Conservation (phyloP, 2,113 vertebrate species). For the Apodemus speciosus region DNA sequence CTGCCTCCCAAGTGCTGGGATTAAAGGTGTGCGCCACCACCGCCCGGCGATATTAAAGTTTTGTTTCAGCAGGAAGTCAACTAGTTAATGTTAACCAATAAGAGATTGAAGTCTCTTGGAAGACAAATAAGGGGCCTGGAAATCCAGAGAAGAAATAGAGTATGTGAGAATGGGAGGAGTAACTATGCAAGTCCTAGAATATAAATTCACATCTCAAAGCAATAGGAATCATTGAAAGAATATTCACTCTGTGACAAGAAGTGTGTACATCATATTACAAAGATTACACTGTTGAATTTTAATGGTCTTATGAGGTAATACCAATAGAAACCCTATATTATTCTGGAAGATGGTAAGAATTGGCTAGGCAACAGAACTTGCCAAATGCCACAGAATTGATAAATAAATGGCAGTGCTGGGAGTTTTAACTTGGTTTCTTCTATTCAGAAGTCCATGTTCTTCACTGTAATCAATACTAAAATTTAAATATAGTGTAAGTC, state of each 20-base stretch:
- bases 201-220: conserved; percentile 34
- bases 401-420: neutral
- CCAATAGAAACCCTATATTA: neutral
- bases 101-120: neutral
- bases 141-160: neutral
- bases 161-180: neutral
- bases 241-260: neutral
- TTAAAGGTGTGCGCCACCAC: too few species aligned
- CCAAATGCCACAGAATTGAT: conserved; percentile 23
- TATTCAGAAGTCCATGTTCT: conserved; percentile 21
- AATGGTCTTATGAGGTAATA: neutral
- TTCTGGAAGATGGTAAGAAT: conserved; percentile 24
- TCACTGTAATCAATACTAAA: conserved; percentile 29
- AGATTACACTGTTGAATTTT: neutral
- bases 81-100: conserved; percentile 24
- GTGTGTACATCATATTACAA: neutral
- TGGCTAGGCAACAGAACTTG: neutral
- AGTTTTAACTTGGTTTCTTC: conserved; percentile 45
- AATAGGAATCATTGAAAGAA: conserved; percentile 13
- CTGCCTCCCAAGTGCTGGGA: too few species aligned
- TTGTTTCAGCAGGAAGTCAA: conserved; percentile 35
- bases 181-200: neutral
- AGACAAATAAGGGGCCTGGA: neutral
- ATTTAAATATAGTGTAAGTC: neutral
- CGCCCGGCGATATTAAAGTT: conserved; percentile 46